phyloP scores from a whole-genome alignment of 2,113 vertebrate species.

The Accipiter cooperii region DNA sequence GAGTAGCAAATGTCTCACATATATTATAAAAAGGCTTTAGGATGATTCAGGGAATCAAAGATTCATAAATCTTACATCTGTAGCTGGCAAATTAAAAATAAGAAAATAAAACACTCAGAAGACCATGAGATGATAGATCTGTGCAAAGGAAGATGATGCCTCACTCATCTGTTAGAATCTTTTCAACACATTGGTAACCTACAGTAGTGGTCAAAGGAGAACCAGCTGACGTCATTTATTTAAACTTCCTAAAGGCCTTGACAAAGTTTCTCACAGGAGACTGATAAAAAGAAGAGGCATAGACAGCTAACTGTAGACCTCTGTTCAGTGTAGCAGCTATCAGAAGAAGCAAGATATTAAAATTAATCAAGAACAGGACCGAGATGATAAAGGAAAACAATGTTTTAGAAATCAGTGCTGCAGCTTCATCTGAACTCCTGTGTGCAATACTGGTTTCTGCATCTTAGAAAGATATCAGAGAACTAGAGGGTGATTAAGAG shows the following conservation, averaged over 20 bases:
- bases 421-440: background rate
- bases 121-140: background rate
- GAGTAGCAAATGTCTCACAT: background rate
- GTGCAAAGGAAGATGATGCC: background rate
- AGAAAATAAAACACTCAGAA: background rate
- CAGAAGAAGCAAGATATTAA: background rate
- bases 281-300: background rate
- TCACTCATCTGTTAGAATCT: background rate
- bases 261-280: background rate
- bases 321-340: background rate
- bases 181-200: background rate
- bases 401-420: background rate
- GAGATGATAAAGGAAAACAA: background rate
- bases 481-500: background rate
- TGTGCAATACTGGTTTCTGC: background rate
- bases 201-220: background rate
- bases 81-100: slow-evolving; percentile 17
- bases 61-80: background rate
- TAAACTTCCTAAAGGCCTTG: background rate
- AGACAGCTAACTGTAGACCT: background rate
- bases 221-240: background rate
- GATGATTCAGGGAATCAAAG: background rate
- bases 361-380: background rate
- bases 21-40: background rate
- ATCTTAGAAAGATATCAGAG: background rate